Evolutionary conservation across 1,140 invertebrate genomes (phyloP).

Genomic region (Caenorhabditis remanei): DNA sequence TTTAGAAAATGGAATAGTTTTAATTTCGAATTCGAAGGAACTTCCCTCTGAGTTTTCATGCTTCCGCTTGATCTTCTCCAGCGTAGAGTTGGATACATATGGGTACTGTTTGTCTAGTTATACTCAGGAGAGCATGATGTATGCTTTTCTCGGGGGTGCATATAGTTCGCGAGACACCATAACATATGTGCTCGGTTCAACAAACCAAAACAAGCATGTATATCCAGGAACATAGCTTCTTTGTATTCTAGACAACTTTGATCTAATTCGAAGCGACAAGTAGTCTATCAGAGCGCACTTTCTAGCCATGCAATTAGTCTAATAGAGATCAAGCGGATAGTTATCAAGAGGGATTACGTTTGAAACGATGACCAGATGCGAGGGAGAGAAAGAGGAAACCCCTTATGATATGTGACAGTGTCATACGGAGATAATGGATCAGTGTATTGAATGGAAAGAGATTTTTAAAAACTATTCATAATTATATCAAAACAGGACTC

Average conservation of each 20-base stretch:
- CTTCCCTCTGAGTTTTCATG: not conserved
- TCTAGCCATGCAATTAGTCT: not conserved
- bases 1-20: not conserved
- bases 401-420: not conserved
- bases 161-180: not conserved
- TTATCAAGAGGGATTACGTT: not conserved
- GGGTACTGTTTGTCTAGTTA: not conserved
- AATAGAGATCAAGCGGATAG: slow-evolving; percentile 2
- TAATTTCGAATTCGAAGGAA: not conserved
- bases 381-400: not conserved
- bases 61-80: not conserved
- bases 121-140: not conserved
- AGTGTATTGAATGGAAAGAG: not conserved
- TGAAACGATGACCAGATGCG: not conserved
- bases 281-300: not conserved
- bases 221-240: not conserved
- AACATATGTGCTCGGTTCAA: not conserved
- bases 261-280: not conserved
- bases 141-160: not conserved
- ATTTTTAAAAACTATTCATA: slow-evolving; percentile 26
- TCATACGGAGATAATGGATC: slow-evolving; percentile 1
- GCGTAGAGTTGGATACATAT: not conserved
- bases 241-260: not conserved
- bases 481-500: not conserved
- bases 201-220: not conserved